phyloP scores from a whole-genome alignment of 2,797 vertebrate species.

The Hydrophis major region DNA sequence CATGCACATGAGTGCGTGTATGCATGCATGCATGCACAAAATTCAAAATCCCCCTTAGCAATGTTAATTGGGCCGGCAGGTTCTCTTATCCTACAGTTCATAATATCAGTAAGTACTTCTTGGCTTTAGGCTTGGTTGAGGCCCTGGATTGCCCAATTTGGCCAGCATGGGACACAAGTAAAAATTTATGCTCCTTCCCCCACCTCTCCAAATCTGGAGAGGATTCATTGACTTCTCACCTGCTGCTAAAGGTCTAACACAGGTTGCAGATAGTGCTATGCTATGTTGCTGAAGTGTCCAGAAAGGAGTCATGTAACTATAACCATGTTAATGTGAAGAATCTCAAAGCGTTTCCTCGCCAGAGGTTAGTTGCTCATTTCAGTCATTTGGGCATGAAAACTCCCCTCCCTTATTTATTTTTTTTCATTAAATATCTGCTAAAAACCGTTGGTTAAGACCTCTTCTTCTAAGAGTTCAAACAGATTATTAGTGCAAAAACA shows the following conservation, averaged over 20 bases:
- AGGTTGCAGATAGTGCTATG: neutral
- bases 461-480: slow-evolving; percentile 55
- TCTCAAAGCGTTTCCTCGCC: neutral
- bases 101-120: neutral
- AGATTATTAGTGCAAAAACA: slow-evolving; percentile 50
- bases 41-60: too few species aligned
- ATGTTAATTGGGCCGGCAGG: neutral
- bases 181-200: neutral
- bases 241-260: neutral
- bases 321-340: neutral
- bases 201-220: neutral
- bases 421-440: neutral
- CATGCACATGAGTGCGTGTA: neutral
- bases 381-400: neutral
- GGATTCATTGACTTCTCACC: neutral
- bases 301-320: neutral
- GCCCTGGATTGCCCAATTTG: neutral
- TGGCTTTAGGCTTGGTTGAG: neutral
- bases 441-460: slow-evolving; percentile 61
- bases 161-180: neutral
- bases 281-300: neutral
- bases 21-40: too few species aligned
- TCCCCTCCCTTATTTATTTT: neutral
- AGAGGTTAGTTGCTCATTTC: neutral
- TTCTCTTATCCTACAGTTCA: neutral